A percentile compares a stretch with the other conserved stretches of the same genome.
Evolutionary conservation across 2,888 invertebrate species (phyloP).

Genomic region (Empis stercorea): DNA sequence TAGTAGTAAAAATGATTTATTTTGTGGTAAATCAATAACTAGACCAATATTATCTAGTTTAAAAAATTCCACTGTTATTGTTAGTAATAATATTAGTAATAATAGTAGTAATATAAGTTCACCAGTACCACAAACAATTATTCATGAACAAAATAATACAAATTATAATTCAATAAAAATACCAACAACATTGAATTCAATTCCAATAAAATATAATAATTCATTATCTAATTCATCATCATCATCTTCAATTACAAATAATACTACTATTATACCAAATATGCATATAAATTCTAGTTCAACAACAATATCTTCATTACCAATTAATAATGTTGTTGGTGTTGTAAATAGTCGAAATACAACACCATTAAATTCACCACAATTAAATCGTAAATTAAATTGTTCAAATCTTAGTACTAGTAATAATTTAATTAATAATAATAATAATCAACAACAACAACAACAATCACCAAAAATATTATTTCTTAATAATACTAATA

Average conservation of each 20-base stretch:
- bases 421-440: slow-evolving; percentile 1
- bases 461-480: slow-evolving; percentile 6
- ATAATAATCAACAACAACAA: slow-evolving; percentile 12
- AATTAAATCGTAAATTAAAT: slow-evolving; percentile 4
- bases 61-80: neutral
- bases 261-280: no score
- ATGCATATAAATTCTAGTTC: no score
- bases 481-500: no score
- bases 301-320: slow-evolving; percentile 4
- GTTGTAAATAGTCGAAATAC: slow-evolving; percentile 7
- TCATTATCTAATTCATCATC: no score
- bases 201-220: no score
- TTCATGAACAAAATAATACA: neutral
- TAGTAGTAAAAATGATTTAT: neutral
- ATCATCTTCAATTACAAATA: no score
- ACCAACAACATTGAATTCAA: neutral
- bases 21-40: no score
- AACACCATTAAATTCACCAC: slow-evolving; percentile 10
- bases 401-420: no score
- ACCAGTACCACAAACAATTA: slow-evolving; percentile 12
- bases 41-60: slow-evolving; percentile 2
- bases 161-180: slow-evolving; percentile 3
- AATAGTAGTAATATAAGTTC: slow-evolving; percentile 9
- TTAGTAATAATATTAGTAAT: slow-evolving; percentile 5
- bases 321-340: neutral